Conservation (phyloP, 1,140 invertebrate species). For the Cryptotermes secundus region DNA sequence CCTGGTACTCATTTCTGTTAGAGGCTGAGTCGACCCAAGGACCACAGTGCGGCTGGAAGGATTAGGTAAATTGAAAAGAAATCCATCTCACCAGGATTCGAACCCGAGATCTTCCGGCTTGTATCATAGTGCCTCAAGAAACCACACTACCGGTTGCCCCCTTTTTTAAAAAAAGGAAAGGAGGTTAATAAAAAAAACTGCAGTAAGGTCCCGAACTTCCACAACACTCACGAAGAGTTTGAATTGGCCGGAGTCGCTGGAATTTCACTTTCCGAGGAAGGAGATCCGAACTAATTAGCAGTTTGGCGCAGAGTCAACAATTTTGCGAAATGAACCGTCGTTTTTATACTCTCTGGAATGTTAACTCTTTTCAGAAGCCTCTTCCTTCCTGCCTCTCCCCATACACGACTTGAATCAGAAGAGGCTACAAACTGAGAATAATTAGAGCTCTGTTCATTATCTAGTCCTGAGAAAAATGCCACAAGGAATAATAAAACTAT, state of each 20-base stretch:
- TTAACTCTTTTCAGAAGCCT: not conserved
- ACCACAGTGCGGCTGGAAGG: no score
- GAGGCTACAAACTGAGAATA: not conserved
- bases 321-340: not conserved
- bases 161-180: no score
- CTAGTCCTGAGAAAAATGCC: not conserved
- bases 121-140: no score
- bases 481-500: not conserved
- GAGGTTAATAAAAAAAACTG: no score
- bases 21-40: no score
- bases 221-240: not conserved
- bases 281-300: not conserved
- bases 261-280: not conserved
- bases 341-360: not conserved
- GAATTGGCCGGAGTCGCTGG: not conserved
- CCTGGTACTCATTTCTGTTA: no score
- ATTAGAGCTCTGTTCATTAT: constrained; percentile 7
- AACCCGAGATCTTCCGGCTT: no score
- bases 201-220: not conserved
- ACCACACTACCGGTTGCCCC: no score
- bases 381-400: not conserved
- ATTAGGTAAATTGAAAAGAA: no score
- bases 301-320: not conserved
- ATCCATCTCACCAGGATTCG: no score
- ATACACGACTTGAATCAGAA: not conserved